Evolutionary conservation across 2,888 invertebrate species (phyloP).

Genomic region (Beris chalybata): DNA sequence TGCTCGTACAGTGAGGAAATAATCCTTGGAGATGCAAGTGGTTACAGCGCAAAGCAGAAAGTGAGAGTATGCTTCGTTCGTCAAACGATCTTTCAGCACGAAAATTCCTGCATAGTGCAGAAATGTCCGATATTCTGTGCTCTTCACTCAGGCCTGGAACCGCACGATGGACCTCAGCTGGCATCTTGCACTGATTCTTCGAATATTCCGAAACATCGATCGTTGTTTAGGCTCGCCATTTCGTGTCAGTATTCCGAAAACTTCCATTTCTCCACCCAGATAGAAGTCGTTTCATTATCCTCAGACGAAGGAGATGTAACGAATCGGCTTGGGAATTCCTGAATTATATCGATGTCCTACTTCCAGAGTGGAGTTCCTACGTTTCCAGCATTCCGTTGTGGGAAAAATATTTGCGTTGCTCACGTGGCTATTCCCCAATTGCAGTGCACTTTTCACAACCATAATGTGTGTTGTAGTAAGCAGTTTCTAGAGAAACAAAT

Average conservation of each 20-base stretch:
- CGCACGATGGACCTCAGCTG: constrained; percentile 17
- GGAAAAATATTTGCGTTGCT: not conserved
- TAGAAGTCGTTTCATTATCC: constrained; percentile 13
- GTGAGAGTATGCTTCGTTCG: not conserved
- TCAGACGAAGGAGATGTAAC: not conserved
- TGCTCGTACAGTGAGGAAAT: constrained; percentile 1
- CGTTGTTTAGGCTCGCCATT: not conserved
- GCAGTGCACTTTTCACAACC: not conserved
- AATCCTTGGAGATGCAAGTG: constrained; percentile 40
- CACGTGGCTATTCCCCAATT: not conserved
- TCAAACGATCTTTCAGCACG: constrained; percentile 36
- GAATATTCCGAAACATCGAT: not conserved
- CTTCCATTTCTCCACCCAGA: not conserved
- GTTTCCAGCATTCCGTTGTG: not conserved
- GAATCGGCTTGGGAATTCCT: not conserved
- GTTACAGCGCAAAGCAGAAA: constrained; percentile 40
- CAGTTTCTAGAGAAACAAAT: not conserved
- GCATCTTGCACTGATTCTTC: not conserved
- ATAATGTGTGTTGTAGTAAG: not conserved
- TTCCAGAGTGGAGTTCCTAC: not conserved
- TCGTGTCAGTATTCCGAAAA: not conserved
- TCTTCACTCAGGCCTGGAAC: constrained; percentile 36
- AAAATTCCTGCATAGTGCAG: constrained; percentile 40
- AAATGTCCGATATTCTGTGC: constrained; percentile 41
- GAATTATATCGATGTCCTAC: not conserved